Conservation (phyloP, 2,113 vertebrate genomes). For the Perognathus longimembris region DNA sequence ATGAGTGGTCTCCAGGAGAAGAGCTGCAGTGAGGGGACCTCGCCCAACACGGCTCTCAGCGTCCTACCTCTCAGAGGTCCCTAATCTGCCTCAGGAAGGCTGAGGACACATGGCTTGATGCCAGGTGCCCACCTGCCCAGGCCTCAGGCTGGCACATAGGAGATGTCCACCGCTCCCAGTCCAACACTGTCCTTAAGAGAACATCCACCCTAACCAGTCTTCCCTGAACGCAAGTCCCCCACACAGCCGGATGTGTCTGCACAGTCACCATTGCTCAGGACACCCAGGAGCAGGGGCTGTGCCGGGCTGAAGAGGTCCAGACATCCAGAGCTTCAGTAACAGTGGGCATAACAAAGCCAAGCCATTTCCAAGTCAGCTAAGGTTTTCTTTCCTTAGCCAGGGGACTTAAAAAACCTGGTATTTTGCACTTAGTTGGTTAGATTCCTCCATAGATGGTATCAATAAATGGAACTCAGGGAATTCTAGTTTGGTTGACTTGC, state of each 20-base stretch:
- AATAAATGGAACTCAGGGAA: slow-evolving; percentile 10
- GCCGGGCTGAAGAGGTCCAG: neutral
- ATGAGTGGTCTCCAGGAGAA: neutral
- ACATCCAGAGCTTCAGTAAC: neutral
- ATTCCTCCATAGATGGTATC: neutral
- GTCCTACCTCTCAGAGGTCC: no score
- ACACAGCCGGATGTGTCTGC: neutral
- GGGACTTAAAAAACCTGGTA: slow-evolving; percentile 22
- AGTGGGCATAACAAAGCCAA: neutral
- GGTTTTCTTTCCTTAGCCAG: neutral
- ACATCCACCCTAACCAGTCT: no score
- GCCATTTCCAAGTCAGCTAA: neutral
- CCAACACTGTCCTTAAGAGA: neutral
- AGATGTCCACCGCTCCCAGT: neutral
- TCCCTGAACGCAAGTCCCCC: neutral
- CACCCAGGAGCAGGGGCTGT: neutral
- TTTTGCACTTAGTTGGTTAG: neutral
- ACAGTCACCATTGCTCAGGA: neutral
- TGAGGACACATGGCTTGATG: neutral
- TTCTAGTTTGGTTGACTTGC: neutral
- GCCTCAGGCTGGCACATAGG: neutral
- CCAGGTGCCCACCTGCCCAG: neutral
- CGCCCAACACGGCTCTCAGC: neutral
- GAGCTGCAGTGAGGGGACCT: neutral
- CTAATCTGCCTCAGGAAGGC: neutral